Percentiles rank a stretch among this genome's conserved stretches.
These are phyloP conservation scores for Esox masquinongy DNA, from an alignment of 2,797 vertebrate species.

Conservation along the genomic window DNA sequence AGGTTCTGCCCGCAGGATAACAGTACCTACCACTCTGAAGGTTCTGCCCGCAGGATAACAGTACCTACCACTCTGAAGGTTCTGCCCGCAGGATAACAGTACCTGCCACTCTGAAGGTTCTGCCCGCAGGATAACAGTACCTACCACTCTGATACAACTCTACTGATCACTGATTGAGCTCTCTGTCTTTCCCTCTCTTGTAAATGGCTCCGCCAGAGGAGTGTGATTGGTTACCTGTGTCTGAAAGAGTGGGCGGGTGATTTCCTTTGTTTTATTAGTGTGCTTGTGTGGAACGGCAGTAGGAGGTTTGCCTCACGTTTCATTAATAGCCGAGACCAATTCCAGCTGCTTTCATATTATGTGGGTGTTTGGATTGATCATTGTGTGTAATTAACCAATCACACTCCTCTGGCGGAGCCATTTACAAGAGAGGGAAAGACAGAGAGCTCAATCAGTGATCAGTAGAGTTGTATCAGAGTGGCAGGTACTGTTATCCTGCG, in stretches of 20 bases:
- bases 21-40: neutral
- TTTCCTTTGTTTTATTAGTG: neutral
- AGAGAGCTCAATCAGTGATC: slow-evolving; percentile 24
- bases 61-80: too few relatives aligned
- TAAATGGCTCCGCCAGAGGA: neutral
- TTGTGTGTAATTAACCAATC: neutral
- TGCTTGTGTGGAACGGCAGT: neutral
- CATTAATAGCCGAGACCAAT: neutral
- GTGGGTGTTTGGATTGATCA: neutral
- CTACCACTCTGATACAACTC: too few relatives aligned
- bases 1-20: too few relatives aligned
- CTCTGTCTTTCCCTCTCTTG: neutral
- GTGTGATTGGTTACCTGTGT: neutral
- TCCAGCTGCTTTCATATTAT: neutral
- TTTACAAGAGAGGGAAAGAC: neutral
- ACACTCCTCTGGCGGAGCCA: neutral
- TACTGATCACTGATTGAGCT: slow-evolving; percentile 30
- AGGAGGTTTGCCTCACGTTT: slow-evolving; percentile 1
- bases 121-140: too few relatives aligned
- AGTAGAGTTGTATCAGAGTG: slow-evolving; percentile 3
- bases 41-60: too few relatives aligned
- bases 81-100: too few relatives aligned
- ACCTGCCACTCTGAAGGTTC: too few relatives aligned
- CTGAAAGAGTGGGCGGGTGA: neutral
- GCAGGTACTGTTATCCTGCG: neutral